Base-by-base conservation (phyloP, 37 sponge, comb jelly and placozoan species). In the Aphrocallistes beatrix region DNA sequence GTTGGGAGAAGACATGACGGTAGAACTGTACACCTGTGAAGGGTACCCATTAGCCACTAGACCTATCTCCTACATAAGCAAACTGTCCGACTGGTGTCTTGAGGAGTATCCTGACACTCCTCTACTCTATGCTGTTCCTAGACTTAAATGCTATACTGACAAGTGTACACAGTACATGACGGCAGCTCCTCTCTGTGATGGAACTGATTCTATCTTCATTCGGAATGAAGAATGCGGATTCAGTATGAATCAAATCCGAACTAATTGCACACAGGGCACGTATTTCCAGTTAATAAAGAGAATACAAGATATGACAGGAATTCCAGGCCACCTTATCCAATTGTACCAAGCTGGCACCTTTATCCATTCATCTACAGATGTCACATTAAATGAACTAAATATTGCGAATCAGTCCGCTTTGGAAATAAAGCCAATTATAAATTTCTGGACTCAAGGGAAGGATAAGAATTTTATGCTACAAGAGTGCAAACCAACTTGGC, bases 401-500 rank as follows among this genome's bases (percentile, higher is more conserved):
- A 60, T 60, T 19, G 21, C 32, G 6, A 60, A 60, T 30, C 75
- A 60, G n/a, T 19, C n/a, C 28, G 75, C 75, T 8, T 30, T 60
- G 34, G 75, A 60, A 30, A 3, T 60, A 19, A 60, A 28, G n/a
- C 75, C 75, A 3, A 60, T 3, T 13, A 60, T 3, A 3, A 19
- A 60, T 30, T 60, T 60, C 34, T 60, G 75, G 75, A 13, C 28
- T 19, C 34, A 25, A 30, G 75, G 75, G 34, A 60, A 60, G n/a
- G 75, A 60, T 13, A 60, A 60, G 75, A 60, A 60, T 60, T 60
- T 60, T 13, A 60, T 25, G 10, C 10, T 60, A 32, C 34, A 19
- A 32, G 75, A 60, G n/a, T 60, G 75, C 75, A 60, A 60, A 13
- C 75, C 75, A 13, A 60, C 75, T 32, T 60, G 75, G 75, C 34